Conservation (phyloP, 2,888 invertebrate genomes). For the Tinea pellionella region DNA sequence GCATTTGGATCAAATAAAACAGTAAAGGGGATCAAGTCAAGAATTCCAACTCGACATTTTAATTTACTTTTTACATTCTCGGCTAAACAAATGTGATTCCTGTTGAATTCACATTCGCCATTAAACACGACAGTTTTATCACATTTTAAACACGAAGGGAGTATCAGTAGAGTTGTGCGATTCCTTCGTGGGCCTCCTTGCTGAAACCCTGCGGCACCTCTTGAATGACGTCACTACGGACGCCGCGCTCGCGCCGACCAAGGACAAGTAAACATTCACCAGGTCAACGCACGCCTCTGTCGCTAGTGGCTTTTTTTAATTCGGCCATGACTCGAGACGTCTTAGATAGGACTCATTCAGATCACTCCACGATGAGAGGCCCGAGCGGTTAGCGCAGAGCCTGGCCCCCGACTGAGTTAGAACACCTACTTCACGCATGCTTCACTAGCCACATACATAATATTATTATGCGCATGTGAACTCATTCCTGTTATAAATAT, state of each 20-base stretch:
- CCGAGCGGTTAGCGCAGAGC: background rate
- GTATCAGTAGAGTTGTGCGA: background rate
- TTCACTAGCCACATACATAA: background rate
- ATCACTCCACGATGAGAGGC: background rate
- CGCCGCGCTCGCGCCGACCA: constrained; percentile 41
- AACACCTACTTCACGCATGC: constrained; percentile 20
- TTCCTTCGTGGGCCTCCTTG: constrained; percentile 25
- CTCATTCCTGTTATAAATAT: background rate
- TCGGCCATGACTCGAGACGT: constrained; percentile 43
- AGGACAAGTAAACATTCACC: constrained; percentile 65
- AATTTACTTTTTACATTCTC: background rate
- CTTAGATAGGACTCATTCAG: background rate
- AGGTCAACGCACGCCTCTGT: constrained; percentile 60
- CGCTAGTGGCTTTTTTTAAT: constrained; percentile 43
- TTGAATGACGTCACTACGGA: constrained; percentile 53
- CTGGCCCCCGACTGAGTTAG: constrained; percentile 30
- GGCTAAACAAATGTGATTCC: background rate
- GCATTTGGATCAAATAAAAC: background rate
- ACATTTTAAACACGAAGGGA: background rate
- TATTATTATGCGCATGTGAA: background rate
- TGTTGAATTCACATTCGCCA: background rate
- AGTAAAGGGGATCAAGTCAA: background rate
- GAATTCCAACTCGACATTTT: background rate
- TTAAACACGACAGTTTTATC: background rate
- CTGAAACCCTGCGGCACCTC: constrained; percentile 65